Conservation (phyloP, 2,113 vertebrate genomes). For the Microcebus griseorufus region DNA sequence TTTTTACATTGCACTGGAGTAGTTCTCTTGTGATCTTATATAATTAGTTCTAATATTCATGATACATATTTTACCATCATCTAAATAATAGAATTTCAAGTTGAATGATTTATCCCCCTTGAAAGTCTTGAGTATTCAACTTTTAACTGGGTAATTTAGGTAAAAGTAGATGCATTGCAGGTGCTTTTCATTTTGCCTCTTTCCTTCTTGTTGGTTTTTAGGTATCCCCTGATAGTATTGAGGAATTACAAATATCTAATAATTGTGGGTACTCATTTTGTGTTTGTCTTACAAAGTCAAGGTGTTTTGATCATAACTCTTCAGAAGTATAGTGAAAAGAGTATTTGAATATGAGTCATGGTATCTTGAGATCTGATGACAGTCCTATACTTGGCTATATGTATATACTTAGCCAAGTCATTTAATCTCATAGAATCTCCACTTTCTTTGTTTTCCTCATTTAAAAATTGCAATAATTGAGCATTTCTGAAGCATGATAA, state of each 20-base stretch:
- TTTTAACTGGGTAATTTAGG: not conserved
- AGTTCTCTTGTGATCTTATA: not conserved
- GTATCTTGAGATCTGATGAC: not conserved
- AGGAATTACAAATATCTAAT: not conserved
- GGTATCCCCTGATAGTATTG: not conserved
- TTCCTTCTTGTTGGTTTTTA: not conserved
- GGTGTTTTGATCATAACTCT: not conserved
- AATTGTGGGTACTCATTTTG: not conserved
- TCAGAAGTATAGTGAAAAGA: not conserved
- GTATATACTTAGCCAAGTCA: not conserved
- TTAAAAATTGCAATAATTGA: not conserved
- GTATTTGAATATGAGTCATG: not conserved
- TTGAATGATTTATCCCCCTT: not conserved
- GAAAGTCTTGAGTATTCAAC: not conserved
- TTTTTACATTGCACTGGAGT: not conserved
- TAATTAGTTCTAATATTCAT: not conserved
- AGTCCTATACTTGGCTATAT: not conserved
- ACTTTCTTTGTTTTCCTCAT: not conserved
- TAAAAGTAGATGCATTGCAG: not conserved
- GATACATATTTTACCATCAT: not conserved
- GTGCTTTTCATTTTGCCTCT: not conserved
- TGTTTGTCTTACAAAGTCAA: not conserved
- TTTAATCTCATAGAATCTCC: not conserved
- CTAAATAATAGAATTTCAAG: not conserved
- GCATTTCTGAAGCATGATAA: not conserved